phyloP scores from a whole-genome alignment of 2,888 invertebrate species.

The Drosophila rubida region DNA sequence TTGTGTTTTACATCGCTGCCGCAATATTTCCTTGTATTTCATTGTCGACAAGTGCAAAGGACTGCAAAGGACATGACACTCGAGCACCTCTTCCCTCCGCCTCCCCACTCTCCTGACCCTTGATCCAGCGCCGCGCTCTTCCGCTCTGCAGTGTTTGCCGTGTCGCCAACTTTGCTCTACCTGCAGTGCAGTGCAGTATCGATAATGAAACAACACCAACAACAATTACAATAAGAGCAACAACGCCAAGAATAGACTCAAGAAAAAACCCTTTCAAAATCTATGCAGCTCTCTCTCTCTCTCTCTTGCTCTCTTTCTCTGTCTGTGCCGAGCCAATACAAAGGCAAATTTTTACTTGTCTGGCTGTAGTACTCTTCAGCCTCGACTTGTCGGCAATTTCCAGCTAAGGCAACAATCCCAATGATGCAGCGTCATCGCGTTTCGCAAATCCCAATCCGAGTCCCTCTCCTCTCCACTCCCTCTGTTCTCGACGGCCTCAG shows the following conservation, averaged over 20 bases:
- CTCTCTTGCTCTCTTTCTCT: background rate
- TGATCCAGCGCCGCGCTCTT: background rate
- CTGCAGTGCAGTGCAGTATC: conserved; percentile 29
- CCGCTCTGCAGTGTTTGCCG: conserved; percentile 30
- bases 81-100: conserved; percentile 37
- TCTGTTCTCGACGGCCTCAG: background rate
- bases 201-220: conserved; percentile 46
- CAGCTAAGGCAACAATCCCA: conserved; percentile 57
- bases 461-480: background rate
- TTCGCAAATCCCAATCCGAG: conserved; percentile 28
- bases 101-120: no score
- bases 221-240: conserved; percentile 8
- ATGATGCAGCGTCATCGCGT: conserved; percentile 65
- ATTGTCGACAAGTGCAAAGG: conserved; percentile 65
- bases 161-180: conserved; percentile 39
- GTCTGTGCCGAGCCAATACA: conserved; percentile 1
- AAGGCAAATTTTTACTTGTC: conserved; percentile 13
- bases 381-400: conserved; percentile 53
- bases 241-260: conserved; percentile 14
- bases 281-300: conserved; percentile 6
- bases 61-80: conserved; percentile 74
- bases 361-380: conserved; percentile 42
- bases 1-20: conserved; percentile 62
- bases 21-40: conserved; percentile 56
- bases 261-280: conserved; percentile 27